Conservation (phyloP, 2,888 invertebrate genomes). For the Polymixis lichenea region DNA sequence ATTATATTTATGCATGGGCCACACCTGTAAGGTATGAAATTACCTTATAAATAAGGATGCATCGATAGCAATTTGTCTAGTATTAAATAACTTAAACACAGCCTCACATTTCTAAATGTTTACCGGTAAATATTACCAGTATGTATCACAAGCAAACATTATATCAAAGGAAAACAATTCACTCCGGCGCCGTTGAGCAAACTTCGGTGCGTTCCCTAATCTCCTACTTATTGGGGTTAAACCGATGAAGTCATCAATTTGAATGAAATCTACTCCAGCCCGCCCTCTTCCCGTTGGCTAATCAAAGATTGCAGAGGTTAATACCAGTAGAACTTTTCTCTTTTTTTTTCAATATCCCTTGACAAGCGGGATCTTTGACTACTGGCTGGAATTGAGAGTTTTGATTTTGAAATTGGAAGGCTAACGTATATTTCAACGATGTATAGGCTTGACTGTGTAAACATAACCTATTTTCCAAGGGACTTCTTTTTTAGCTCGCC, state of each 20-base stretch:
- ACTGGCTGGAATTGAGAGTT: constrained; percentile 7
- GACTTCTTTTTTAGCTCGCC: background rate
- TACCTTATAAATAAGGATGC: too few relatives aligned
- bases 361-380: constrained; percentile 42
- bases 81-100: background rate
- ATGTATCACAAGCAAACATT: constrained; percentile 44
- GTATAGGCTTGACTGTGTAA: background rate
- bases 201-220: constrained; percentile 79
- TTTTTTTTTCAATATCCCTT: constrained; percentile 67
- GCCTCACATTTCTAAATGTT: background rate
- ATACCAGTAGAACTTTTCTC: constrained; percentile 68
- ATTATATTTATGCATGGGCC: too few relatives aligned
- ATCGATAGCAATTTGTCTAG: too few relatives aligned
- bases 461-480: background rate
- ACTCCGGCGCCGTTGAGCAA: constrained; percentile 80
- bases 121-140: constrained; percentile 31
- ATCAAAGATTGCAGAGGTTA: constrained; percentile 81
- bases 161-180: constrained; percentile 79
- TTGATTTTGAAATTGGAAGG: background rate
- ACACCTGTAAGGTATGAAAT: too few relatives aligned
- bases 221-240: constrained; percentile 84
- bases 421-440: background rate
- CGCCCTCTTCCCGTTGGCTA: constrained; percentile 76
- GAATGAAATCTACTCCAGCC: constrained; percentile 80
- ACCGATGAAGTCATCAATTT: constrained; percentile 87